phyloP scores from a whole-genome alignment of 2,797 vertebrate genomes.

The Coregonus suidteri region DNA sequence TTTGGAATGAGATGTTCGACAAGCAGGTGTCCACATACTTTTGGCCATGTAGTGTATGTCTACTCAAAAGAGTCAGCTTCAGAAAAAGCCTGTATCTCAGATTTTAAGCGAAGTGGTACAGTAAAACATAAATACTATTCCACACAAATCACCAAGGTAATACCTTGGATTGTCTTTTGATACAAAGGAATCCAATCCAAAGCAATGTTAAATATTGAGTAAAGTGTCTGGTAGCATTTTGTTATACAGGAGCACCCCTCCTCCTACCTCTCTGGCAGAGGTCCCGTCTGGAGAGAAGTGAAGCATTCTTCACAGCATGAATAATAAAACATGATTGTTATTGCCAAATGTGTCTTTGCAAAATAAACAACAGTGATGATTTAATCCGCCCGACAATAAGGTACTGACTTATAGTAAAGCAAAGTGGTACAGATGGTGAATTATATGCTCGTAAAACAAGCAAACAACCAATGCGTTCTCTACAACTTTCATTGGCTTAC shows the following conservation, averaged over 20 bases:
- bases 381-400: neutral
- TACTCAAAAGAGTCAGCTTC: no score
- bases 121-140: no score
- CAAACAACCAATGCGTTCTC: neutral
- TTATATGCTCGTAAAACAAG: no score
- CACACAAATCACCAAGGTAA: no score
- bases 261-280: neutral
- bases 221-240: neutral
- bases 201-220: neutral
- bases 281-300: neutral
- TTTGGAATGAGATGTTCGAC: no score
- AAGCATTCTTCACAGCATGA: neutral
- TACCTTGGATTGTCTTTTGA: neutral
- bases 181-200: neutral
- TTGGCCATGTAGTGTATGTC: no score
- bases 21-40: no score
- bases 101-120: no score
- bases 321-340: neutral
- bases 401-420: neutral
- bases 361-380: neutral
- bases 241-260: neutral
- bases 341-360: neutral
- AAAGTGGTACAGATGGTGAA: neutral
- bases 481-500: neutral
- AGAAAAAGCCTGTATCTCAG: no score